Evolutionary conservation across 2,888 invertebrate species (phyloP).

Genomic region (Pristionchus entomophagus): DNA sequence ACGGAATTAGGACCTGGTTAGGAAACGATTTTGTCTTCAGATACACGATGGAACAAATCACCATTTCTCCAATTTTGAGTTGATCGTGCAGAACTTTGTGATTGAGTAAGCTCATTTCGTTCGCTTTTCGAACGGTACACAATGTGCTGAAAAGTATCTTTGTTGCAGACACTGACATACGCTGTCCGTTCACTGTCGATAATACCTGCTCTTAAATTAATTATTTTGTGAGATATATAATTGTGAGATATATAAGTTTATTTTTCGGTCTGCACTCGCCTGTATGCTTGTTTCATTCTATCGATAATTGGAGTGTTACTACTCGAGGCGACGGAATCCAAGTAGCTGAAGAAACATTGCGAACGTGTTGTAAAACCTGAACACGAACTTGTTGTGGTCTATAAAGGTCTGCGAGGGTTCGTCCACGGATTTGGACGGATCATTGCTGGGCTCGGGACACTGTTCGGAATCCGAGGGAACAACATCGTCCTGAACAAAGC

Average conservation of each 20-base stretch:
- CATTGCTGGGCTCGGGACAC: neutral
- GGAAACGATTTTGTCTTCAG: neutral
- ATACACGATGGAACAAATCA: neutral
- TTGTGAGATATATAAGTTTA: neutral
- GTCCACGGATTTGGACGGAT: too few species aligned
- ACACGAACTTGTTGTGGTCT: neutral
- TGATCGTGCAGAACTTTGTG: neutral
- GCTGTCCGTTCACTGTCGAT: neutral
- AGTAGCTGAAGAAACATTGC: neutral
- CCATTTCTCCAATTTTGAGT: too few species aligned
- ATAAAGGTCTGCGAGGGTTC: neutral
- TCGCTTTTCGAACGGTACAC: neutral
- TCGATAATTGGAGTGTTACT: neutral
- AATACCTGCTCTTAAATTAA: neutral
- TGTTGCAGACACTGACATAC: neutral
- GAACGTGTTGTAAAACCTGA: neutral
- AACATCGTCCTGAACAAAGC: neutral
- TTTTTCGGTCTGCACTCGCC: too few species aligned
- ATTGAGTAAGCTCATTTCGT: neutral
- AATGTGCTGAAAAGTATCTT: neutral
- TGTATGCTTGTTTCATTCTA: neutral
- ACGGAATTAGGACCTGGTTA: neutral
- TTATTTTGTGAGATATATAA: neutral
- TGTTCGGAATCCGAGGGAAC: neutral
- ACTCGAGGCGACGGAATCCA: neutral